Evolutionary conservation across 2,888 invertebrate genomes (phyloP).

Genomic region (Scotopteryx bipunctaria): DNA sequence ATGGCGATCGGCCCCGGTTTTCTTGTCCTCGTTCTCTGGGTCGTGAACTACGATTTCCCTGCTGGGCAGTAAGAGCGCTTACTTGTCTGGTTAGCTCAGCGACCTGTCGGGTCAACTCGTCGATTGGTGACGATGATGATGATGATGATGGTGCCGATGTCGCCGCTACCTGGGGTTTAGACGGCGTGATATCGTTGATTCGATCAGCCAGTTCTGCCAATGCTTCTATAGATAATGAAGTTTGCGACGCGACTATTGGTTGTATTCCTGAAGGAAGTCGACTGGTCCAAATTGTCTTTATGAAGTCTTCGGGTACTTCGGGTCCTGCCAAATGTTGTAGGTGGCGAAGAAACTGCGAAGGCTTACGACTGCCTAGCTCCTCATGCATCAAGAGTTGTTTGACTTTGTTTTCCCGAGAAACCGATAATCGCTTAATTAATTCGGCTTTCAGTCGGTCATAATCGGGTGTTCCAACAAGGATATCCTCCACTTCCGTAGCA

Average conservation of each 20-base stretch:
- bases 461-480: background rate
- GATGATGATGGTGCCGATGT: no score
- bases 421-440: constrained; percentile 9
- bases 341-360: constrained; percentile 30
- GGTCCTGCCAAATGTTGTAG: constrained; percentile 29
- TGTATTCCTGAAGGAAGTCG: constrained; percentile 19
- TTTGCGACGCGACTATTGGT: constrained; percentile 25
- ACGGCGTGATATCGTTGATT: no score
- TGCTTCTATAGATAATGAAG: background rate
- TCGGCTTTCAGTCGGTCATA: constrained; percentile 4
- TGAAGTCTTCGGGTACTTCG: constrained; percentile 22
- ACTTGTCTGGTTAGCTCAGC: background rate
- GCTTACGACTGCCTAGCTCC: constrained; percentile 31
- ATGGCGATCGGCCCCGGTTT: no score
- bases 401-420: constrained; percentile 6
- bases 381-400: constrained; percentile 31
- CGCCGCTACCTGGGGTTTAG: no score
- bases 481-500: constrained; percentile 12
- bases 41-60: no score
- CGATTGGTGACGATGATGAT: no score
- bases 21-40: no score
- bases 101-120: background rate
- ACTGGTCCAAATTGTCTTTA: constrained; percentile 22
- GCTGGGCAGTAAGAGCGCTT: no score
- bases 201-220: background rate